Percentiles rank a stretch among this genome's conserved stretches.
phyloP scores from a whole-genome alignment of 1,140 invertebrate genomes.

The Apis florea region DNA sequence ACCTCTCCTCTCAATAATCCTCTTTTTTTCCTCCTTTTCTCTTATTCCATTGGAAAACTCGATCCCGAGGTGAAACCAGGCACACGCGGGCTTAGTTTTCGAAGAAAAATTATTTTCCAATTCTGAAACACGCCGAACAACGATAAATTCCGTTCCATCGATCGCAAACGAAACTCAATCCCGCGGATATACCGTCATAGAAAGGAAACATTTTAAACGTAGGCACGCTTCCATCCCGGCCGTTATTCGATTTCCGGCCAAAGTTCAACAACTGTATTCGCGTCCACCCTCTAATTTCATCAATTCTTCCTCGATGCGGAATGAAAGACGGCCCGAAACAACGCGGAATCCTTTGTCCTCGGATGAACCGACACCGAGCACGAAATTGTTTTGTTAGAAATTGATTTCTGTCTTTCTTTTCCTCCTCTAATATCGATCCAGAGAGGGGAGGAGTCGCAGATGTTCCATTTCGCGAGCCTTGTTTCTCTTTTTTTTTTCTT shows the following conservation, averaged over 20 bases:
- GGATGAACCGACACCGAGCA: not conserved
- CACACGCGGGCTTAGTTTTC: not conserved
- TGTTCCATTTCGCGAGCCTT: conserved; percentile 10
- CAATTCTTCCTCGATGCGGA: not conserved
- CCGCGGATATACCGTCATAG: not conserved
- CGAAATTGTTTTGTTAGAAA: too few species aligned
- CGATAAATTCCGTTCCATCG: conserved; percentile 3
- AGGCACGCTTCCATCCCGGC: not conserved
- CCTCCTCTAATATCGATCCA: not conserved
- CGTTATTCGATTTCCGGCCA: conserved; percentile 3
- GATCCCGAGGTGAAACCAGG: not conserved
- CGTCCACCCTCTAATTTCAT: conserved; percentile 5
- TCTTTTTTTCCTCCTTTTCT: too few species aligned
- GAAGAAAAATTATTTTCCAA: not conserved
- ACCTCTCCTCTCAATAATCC: too few species aligned
- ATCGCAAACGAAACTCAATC: not conserved
- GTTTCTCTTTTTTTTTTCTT: conserved; percentile 15
- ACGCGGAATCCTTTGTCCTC: not conserved
- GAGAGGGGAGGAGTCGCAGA: not conserved
- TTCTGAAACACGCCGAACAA: not conserved
- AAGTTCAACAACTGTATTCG: not conserved
- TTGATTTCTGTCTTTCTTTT: not conserved
- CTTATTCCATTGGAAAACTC: not conserved
- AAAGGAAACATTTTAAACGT: not conserved
- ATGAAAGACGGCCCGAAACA: not conserved